Base-by-base conservation (phyloP, 2,797 vertebrate species). In the Scyliorhinus canicula region DNA sequence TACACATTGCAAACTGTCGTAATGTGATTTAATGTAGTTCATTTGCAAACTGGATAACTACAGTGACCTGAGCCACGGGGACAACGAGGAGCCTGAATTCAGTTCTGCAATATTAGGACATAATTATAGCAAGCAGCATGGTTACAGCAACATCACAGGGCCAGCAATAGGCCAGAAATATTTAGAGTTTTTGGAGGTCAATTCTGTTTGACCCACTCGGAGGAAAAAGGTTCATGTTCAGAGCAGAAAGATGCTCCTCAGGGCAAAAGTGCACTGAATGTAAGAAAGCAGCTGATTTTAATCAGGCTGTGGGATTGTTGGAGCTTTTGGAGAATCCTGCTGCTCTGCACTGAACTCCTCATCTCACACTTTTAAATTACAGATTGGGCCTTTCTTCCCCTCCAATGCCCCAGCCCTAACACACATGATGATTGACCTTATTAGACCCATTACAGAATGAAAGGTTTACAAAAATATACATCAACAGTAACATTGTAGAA, bases 271-370 rank as follows among this genome's bases (percentile, higher is more conserved):
- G n/a, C n/a, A 44, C 35, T 40, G 57, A 91, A 63, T 47, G 57
- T 65, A 44, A 71, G 65, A 44, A 65, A 52, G 65, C 93, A 94
- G 65, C 93, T 94, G 93, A 94, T 94, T 74, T 28, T 74, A 94
- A 94, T 74, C 93, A 94, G 93, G 47, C 67, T 94, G 67, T n/a
- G 67, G 65, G 67, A 74, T 50, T 35, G 31, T 60, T 47, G 7
- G 47, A 52, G 28, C 14, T 52, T 67, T 8, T 31, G 28, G 93
- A 94, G 47, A 74, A 52, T 94, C 67, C 93, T 74, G 31, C 44
- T 52, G 55, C 50, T 71, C 67, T 31, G 93, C 7, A 31, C 60
- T 69, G 86, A 16, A 65, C n/a, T 44, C 8, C 12, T 91, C 88
- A 65, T 65, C 57, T 91, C 88, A 65, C 86, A 63, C 24, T 40